Conservation (phyloP, 2,113 vertebrate genomes). For the Oophaga pumilio region DNA sequence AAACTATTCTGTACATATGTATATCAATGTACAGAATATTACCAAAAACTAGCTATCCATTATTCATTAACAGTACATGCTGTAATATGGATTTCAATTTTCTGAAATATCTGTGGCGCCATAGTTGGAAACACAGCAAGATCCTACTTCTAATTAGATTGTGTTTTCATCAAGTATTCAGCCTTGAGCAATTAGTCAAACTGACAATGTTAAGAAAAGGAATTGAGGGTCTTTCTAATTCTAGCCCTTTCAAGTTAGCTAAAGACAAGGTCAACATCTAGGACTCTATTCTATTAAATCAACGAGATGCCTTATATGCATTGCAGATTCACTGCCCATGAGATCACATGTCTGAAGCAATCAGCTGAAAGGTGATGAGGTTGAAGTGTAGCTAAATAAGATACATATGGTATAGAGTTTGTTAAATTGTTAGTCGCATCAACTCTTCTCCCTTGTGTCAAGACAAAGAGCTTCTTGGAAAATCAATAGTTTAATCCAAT, state of each 20-base stretch:
- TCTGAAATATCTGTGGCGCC: background rate
- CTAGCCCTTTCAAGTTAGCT: conserved; percentile 75
- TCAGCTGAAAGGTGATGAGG: conserved; percentile 82
- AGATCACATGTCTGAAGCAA: conserved; percentile 83
- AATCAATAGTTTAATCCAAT: conserved; percentile 76
- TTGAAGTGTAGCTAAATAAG: conserved; percentile 78
- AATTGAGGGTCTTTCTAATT: conserved; percentile 76
- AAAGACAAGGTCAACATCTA: conserved; percentile 80
- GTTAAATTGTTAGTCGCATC: conserved; percentile 76
- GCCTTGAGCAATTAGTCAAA: conserved; percentile 70
- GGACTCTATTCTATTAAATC: conserved; percentile 83
- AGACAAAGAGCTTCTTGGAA: conserved; percentile 69
- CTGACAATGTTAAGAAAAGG: conserved; percentile 77
- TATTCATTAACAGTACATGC: background rate
- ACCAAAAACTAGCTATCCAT: background rate
- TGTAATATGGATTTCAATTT: background rate
- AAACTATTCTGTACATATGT: background rate
- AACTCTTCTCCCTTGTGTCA: conserved; percentile 71
- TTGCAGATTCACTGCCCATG: conserved; percentile 82
- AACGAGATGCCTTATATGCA: conserved; percentile 79
- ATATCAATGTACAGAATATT: background rate
- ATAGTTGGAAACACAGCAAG: conserved; percentile 16
- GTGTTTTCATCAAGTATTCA: conserved; percentile 64
- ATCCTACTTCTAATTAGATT: conserved; percentile 27
- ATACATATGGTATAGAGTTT: conserved; percentile 79